A percentile compares a stretch with the other conserved stretches of the same genome.
These are phyloP conservation scores for Malthinus flaveolus DNA, from an alignment of 2,888 invertebrate genomes.

Conservation along the genomic window DNA sequence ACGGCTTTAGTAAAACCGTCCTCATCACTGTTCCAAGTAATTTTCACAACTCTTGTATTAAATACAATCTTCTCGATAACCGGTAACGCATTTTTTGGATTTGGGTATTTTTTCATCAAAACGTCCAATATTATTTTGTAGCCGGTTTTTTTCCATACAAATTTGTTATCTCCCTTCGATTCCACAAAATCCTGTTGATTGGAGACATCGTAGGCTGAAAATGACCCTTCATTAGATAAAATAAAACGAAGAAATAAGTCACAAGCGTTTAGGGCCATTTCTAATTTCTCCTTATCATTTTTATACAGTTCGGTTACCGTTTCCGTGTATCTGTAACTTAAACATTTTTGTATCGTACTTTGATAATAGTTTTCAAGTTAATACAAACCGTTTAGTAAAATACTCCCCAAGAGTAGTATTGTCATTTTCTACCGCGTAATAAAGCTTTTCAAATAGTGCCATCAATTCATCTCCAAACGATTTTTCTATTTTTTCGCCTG, in stretches of 20 bases:
- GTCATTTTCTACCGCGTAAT: neutral
- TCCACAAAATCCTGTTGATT: constrained; percentile 66
- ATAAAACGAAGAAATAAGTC: neutral
- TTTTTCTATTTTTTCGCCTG: neutral
- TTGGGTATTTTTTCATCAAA: constrained; percentile 54
- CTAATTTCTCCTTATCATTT: neutral
- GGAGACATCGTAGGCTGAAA: constrained; percentile 69
- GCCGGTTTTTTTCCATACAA: constrained; percentile 76
- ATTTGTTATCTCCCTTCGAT: constrained; percentile 69
- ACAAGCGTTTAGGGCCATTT: neutral
- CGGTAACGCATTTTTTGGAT: constrained; percentile 16
- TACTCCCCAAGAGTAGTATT: neutral
- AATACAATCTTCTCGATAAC: constrained; percentile 34
- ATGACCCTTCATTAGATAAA: constrained; percentile 53
- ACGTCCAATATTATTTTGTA: constrained; percentile 69
- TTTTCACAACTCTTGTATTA: constrained; percentile 29
- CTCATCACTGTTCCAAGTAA: constrained; percentile 23
- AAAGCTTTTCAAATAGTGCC: neutral
- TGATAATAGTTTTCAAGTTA: neutral
- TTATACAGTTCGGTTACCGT: neutral
- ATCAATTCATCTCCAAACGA: neutral
- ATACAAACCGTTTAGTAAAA: neutral
- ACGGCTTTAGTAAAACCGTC: too few relatives aligned
- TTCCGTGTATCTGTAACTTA: neutral
- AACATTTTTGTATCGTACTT: neutral